These are phyloP conservation scores for Dryococelus australis DNA, from an alignment of 2,888 invertebrate genomes.

Conservation along the genomic window DNA sequence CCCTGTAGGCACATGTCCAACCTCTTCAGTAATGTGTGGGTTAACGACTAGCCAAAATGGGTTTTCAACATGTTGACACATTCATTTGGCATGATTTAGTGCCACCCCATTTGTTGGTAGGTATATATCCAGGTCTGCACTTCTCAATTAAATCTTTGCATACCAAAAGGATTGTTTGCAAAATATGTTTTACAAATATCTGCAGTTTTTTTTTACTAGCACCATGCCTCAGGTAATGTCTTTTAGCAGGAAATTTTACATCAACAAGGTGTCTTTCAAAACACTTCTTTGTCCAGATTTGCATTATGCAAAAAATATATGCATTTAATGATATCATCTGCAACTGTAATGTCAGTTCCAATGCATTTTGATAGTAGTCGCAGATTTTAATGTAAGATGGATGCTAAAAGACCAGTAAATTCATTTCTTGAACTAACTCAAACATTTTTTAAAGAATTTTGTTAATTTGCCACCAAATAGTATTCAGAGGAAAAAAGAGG, in stretches of 20 bases:
- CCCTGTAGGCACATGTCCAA: no score
- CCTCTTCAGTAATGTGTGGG: no score
- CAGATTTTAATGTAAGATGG: conserved; percentile 38
- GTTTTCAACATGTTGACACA: neutral
- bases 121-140: neutral
- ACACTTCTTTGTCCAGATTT: conserved; percentile 37
- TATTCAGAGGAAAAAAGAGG: conserved; percentile 10
- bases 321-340: conserved; percentile 36
- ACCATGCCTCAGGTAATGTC: neutral
- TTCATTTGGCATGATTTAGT: neutral
- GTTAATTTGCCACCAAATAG: conserved; percentile 26
- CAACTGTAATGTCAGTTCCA: conserved; percentile 35
- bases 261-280: conserved; percentile 5
- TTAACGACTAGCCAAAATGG: no score
- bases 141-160: neutral
- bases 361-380: conserved; percentile 38
- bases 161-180: conserved; percentile 19
- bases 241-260: neutral
- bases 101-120: neutral
- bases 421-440: conserved; percentile 32
- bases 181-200: neutral
- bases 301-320: conserved; percentile 36
- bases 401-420: conserved; percentile 38
- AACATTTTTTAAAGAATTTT: conserved; percentile 35
- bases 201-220: neutral